A percentile compares a stretch with the other conserved stretches of the same genome.
Conservation (phyloP, 2,888 invertebrate species). For the Enoplolaimus lenunculus region DNA sequence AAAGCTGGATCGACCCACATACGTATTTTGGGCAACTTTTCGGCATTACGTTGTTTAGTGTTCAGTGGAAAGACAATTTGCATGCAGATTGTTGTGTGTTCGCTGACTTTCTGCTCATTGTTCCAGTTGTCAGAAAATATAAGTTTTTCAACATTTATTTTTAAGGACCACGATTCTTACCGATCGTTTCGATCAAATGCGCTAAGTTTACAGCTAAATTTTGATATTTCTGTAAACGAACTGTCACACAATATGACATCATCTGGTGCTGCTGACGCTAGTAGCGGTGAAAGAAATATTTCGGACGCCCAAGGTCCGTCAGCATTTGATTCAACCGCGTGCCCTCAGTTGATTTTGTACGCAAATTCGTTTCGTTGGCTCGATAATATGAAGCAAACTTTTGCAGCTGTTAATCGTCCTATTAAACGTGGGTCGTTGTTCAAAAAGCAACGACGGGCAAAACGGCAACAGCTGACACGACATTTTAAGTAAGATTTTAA, state of each 20-base stretch:
- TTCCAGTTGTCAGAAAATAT: too few species aligned
- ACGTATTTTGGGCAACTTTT: too few species aligned
- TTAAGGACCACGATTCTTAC: slow-evolving; percentile 74
- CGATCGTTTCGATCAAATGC: slow-evolving; percentile 79
- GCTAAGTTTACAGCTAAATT: slow-evolving; percentile 59
- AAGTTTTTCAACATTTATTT: too few species aligned
- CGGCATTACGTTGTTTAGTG: too few species aligned
- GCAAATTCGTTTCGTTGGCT: slow-evolving; percentile 38
- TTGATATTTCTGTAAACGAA: slow-evolving; percentile 58
- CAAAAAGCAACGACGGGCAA: slow-evolving; percentile 57
- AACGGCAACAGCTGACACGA: slow-evolving; percentile 76
- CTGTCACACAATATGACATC: slow-evolving; percentile 29
- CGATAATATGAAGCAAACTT: slow-evolving; percentile 54
- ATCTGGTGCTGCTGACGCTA: slow-evolving; percentile 6
- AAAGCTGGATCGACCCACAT: too few species aligned
- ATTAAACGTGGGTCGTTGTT: slow-evolving; percentile 80
- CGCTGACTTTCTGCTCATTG: too few species aligned
- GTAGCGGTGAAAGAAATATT: neutral
- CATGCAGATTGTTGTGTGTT: too few species aligned
- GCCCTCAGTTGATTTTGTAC: slow-evolving; percentile 32
- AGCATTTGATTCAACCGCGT: neutral
- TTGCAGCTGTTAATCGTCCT: slow-evolving; percentile 78
- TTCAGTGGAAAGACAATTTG: too few species aligned
- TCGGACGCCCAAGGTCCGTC: neutral
- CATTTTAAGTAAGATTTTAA: slow-evolving; percentile 54